phyloP scores from a whole-genome alignment of 1,140 invertebrate genomes.

The Latrodectus geometricus region DNA sequence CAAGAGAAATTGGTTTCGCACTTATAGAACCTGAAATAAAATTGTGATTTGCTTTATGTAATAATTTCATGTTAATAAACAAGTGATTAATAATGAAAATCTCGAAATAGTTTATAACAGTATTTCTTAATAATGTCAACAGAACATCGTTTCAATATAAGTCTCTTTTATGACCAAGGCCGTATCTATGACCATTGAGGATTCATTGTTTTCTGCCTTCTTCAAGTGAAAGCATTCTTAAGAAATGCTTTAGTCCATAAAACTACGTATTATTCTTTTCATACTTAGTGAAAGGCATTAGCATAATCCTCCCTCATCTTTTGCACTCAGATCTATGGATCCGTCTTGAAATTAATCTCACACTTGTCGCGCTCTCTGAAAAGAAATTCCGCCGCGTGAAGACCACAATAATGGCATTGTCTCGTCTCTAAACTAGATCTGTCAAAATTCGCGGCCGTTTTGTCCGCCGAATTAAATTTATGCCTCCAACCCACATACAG shows the following conservation, averaged over 20 bases:
- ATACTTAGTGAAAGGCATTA: slow-evolving; percentile 9
- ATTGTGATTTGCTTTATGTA: no score
- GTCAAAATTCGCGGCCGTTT: slow-evolving; percentile 54
- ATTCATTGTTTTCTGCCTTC: neutral
- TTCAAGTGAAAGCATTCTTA: neutral
- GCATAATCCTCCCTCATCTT: slow-evolving; percentile 49
- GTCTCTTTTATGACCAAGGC: no score
- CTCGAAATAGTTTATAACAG: no score
- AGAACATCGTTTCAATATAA: no score
- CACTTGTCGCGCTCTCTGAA: slow-evolving; percentile 28
- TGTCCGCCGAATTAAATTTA: slow-evolving; percentile 59
- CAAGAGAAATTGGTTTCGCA: no score
- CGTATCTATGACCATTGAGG: no score
- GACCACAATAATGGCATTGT: slow-evolving; percentile 39
- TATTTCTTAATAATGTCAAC: no score
- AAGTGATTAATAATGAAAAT: no score
- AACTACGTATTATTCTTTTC: no score
- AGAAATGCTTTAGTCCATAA: no score
- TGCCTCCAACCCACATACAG: slow-evolving; percentile 56
- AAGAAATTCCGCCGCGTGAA: slow-evolving; percentile 11
- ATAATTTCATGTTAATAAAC: no score
- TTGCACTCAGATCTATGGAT: slow-evolving; percentile 2
- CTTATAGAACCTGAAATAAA: no score
- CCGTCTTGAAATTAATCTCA: slow-evolving; percentile 57
- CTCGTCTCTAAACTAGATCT: slow-evolving; percentile 59